Conservation (phyloP, 2,113 vertebrate genomes). For the Chelonoidis abingdonii region DNA sequence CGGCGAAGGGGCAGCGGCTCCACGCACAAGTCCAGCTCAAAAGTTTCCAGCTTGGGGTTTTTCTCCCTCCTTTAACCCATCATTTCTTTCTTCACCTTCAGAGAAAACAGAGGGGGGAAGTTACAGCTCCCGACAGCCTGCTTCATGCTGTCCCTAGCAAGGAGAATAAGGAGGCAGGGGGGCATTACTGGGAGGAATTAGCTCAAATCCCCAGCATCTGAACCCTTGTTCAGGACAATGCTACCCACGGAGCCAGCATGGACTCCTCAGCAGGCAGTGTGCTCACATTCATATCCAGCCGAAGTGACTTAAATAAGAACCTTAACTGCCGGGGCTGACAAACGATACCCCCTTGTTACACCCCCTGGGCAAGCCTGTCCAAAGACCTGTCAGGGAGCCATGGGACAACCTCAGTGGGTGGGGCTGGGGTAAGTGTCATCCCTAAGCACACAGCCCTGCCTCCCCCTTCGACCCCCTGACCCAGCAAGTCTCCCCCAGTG, state of each 20-base stretch:
- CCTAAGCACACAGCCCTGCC: background rate
- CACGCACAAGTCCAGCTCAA: fast-evolving
- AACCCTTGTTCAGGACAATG: background rate
- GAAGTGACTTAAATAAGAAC: background rate
- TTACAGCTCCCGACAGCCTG: background rate
- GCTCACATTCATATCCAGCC: no score
- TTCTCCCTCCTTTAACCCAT: background rate
- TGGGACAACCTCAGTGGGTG: background rate
- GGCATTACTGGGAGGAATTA: background rate
- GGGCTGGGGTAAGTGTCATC: background rate
- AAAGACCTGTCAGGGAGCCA: background rate
- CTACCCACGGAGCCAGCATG: background rate
- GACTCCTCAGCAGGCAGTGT: background rate
- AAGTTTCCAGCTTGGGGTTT: background rate
- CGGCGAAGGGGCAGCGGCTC: slow-evolving; percentile 24
- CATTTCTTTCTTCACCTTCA: background rate
- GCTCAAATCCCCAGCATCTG: background rate
- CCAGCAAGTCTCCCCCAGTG: background rate
- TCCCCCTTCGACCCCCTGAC: background rate
- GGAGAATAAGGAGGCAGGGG: background rate
- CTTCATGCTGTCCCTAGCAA: background rate
- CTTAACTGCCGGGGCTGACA: background rate
- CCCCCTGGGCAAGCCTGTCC: background rate
- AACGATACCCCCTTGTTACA: background rate
- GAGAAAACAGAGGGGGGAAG: background rate